Base-by-base conservation (phyloP, 2,113 vertebrate species). In the Mus pahari region DNA sequence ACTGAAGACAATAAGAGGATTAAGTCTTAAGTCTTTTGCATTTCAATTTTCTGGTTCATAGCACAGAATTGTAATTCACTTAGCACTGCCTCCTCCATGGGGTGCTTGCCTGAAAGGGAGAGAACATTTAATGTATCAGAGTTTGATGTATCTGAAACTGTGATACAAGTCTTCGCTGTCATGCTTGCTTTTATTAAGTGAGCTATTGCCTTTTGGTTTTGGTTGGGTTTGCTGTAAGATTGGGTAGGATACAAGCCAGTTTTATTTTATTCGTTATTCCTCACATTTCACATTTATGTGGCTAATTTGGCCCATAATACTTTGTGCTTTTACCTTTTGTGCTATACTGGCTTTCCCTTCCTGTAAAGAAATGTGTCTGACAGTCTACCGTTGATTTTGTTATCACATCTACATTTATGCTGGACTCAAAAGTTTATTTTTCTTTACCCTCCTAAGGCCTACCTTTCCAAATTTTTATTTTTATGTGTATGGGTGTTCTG, bases 201-300 rank as follows among this genome's bases (percentile, higher is more conserved):
- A 39, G 53, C 24, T 75, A 14, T 19, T 90, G 17, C 60, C 90
- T 95, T 81, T 91, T 66, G 14, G 26, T 75, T 70, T 86, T 53
- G 33, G 3, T 79, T 82, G 58, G 28, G 84, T 96, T 94, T 92
- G 26, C 48, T 45, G 33, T 78, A 77, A 94, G n/a, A 11, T 78
- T 66, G 16, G 58, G 39, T 84, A 64, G 42, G 8, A 55, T 94
- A 31, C 42, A 94, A 79, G n/a, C 66, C 70, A 70, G 4, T 66
- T 96, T 71, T n/a, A 60, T 53, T 78, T 89, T 70, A 82, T 48
- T 16, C 74, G 16, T 84, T 20, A 39, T 84, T 94, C 14, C 20
- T 86, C 5, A 7, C 24, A 12, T 66, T 93, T 94, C 9, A 94
- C 2, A 42, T 91, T 93, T 45, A 19, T 5, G 11, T 86, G 73